Conservation (phyloP, 2,797 vertebrate species). For the Eremophila alpestris region DNA sequence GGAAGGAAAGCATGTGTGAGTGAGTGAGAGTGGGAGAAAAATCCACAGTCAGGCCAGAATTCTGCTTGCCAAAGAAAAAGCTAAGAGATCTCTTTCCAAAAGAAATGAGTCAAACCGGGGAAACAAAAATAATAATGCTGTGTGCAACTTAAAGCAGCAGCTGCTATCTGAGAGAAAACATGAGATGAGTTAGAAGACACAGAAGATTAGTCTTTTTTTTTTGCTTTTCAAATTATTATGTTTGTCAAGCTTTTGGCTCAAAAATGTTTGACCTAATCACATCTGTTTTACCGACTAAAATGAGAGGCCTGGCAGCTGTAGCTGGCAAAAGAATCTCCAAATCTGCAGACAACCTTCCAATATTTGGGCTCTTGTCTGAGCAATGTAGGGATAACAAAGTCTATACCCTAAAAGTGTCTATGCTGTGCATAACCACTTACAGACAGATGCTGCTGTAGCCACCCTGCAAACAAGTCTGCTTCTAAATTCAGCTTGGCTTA, state of each 20-base stretch:
- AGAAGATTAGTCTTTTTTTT: constrained; percentile 60
- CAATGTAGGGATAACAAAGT: constrained; percentile 4
- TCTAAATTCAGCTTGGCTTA: constrained; percentile 30
- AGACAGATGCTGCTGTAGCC: not conserved
- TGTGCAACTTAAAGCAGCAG: constrained; percentile 48
- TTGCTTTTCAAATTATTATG: not conserved
- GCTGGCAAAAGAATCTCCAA: constrained; percentile 26
- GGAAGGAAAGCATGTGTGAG: not conserved
- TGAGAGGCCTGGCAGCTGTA: constrained; percentile 21
- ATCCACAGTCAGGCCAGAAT: constrained; percentile 35
- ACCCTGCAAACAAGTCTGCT: not conserved
- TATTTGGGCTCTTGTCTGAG: constrained; percentile 50
- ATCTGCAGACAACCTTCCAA: constrained; percentile 8
- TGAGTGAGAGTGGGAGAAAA: constrained; percentile 24
- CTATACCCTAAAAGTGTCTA: not conserved
- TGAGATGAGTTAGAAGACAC: constrained; percentile 41
- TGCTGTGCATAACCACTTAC: not conserved
- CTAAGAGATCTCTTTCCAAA: constrained; percentile 48
- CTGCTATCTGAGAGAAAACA: constrained; percentile 50
- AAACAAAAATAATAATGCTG: constrained; percentile 51
- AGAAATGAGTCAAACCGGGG: constrained; percentile 37
- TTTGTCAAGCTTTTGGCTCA: constrained; percentile 40
- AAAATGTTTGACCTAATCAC: constrained; percentile 57
- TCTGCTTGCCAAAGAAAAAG: constrained; percentile 42
- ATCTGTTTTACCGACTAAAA: constrained; percentile 47